Base-by-base conservation (phyloP, 1,140 invertebrate genomes). In the Orchestia grillus region DNA sequence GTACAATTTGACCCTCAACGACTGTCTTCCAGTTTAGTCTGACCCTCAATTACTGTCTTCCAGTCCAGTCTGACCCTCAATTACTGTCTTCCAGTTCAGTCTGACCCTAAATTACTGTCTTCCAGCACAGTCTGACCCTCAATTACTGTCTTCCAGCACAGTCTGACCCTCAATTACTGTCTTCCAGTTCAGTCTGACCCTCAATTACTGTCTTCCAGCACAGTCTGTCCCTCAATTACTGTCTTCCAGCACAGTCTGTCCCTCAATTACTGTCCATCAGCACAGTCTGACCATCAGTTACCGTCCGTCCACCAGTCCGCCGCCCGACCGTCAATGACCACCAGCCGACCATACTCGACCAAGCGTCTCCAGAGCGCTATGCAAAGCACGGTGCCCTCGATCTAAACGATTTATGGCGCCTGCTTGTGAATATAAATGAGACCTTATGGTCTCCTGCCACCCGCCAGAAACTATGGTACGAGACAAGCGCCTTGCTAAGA, bases 401-500 rank as follows among this genome's bases (percentile, higher is more conserved):
- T 94, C 44, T 94, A 94, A 94, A n/a, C 92, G 92, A 94, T 94
- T 94, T 94, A 94, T 45, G 92, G 92, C 43, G 43, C 36, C 43
- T 44, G 8, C 36, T 47, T n/a, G 92, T 94, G 92, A 94, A 94
- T 94, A 94, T 94, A 94, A 94, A 94, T 40, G 92, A 94, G 92
- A 40, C 43, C 40, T 94, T 94, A 94, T 47, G 92, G 92, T 40
- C 40, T 45, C 43, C 44, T 45, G 92, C 92, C 43, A 40, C 8
- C 92, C 8, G 92, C 43, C 43, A 94, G 40, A 94, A 94, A 94
- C 43, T 94, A 45, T 45, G 44, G 92, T 40, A 45, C 44, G 43
- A 40, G 92, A 40, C 43, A 40, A 47, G 92, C 92, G 44, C 44
- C 43, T 45, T 40, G 43, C 92, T 28, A 77, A 77, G 36, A 77